These are phyloP conservation scores for Apodemia zela DNA, from an alignment of 2,888 invertebrate genomes.

Conservation along the genomic window DNA sequence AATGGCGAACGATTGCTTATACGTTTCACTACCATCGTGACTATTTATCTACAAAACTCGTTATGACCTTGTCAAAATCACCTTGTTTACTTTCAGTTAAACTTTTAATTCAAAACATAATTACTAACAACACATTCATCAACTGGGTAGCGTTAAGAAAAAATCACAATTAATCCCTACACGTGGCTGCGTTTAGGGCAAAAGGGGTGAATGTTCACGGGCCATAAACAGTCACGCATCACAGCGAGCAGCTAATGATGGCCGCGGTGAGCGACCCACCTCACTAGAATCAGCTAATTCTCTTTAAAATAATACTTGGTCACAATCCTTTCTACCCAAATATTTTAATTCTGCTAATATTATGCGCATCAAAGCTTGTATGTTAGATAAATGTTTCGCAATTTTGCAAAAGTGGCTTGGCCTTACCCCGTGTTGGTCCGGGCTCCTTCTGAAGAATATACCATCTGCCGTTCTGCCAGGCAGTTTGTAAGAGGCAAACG, in stretches of 20 bases:
- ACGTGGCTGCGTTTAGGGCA: slow-evolving; percentile 73
- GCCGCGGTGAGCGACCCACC: slow-evolving; percentile 34
- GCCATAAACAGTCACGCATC: slow-evolving; percentile 73
- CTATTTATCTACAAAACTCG: not conserved
- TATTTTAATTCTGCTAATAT: not conserved
- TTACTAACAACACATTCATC: not conserved
- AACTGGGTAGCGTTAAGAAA: slow-evolving; percentile 28
- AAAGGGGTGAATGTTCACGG: slow-evolving; percentile 64
- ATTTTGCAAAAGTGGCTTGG: too few relatives aligned
- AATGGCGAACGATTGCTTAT: too few relatives aligned
- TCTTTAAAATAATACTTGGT: slow-evolving; percentile 13
- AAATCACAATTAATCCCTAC: slow-evolving; percentile 71
- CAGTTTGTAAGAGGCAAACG: too few relatives aligned
- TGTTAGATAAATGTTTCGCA: too few relatives aligned
- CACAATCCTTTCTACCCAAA: not conserved
- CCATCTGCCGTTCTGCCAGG: too few relatives aligned
- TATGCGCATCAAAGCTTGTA: too few relatives aligned
- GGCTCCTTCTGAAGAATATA: too few relatives aligned
- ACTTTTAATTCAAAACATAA: not conserved
- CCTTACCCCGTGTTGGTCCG: too few relatives aligned
- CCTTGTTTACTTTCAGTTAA: not conserved
- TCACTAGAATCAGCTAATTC: slow-evolving; percentile 24
- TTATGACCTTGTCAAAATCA: not conserved
- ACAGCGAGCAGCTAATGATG: slow-evolving; percentile 61
- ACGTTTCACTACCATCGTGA: too few relatives aligned